Percentiles rank a stretch among this genome's conserved stretches.
Conservation (phyloP, 2,113 vertebrate species). For the Pavo muticus region DNA sequence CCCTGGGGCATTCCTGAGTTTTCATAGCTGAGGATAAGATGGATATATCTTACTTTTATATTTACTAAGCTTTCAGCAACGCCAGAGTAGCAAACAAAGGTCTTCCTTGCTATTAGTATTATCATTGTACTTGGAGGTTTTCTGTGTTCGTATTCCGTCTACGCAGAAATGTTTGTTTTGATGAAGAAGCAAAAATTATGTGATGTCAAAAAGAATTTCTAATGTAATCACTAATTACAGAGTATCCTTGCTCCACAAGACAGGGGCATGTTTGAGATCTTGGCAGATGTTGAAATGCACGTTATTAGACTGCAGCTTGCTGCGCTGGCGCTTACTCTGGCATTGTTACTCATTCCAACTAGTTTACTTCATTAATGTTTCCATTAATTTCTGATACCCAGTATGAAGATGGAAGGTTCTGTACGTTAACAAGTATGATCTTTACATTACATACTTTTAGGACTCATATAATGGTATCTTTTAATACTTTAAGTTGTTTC, state of each 20-base stretch:
- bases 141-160: neutral
- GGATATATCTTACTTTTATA: constrained; percentile 49
- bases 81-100: constrained; percentile 27
- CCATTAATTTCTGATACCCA: neutral
- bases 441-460: neutral
- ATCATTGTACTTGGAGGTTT: neutral
- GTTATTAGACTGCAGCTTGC: neutral
- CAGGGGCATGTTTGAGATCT: neutral
- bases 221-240: neutral
- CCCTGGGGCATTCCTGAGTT: constrained; percentile 33
- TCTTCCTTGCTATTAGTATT: neutral
- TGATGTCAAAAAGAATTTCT: neutral
- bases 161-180: neutral
- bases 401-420: neutral
- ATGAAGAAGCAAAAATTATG: neutral
- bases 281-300: neutral
- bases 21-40: constrained; percentile 44
- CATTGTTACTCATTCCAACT: neutral
- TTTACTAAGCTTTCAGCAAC: constrained; percentile 54
- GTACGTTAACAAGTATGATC: neutral
- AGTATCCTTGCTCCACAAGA: neutral
- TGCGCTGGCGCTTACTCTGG: neutral
- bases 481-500: neutral
- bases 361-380: neutral
- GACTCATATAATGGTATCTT: neutral